phyloP scores from a whole-genome alignment of 2,113 vertebrate genomes.

The Pyrgilauda ruficollis region DNA sequence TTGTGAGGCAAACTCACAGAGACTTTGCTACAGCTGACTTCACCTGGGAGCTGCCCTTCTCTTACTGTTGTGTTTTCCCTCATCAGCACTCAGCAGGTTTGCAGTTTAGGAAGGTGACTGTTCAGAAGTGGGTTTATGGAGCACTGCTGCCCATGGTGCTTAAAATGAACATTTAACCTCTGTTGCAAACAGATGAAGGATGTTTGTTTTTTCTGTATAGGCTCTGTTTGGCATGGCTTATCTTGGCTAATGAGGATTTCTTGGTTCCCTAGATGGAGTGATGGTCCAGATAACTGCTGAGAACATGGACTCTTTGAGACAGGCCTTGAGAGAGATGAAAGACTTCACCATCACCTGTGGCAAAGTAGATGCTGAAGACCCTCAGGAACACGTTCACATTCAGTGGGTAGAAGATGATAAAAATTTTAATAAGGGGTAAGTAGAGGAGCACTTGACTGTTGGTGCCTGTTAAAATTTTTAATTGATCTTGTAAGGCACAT shows the following conservation, averaged over 20 bases:
- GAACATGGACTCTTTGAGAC: slow-evolving; percentile 92
- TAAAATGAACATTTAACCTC: neutral
- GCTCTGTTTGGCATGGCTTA: neutral
- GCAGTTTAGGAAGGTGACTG: neutral
- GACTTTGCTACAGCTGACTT: neutral
- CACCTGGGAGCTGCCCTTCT: neutral
- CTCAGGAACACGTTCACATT: slow-evolving; percentile 89
- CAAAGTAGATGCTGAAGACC: slow-evolving; percentile 90
- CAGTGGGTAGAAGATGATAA: slow-evolving; percentile 97
- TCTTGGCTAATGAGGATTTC: neutral
- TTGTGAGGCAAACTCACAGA: neutral
- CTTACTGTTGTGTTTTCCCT: neutral
- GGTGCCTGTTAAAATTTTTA: neutral
- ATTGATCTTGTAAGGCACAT: neutral
- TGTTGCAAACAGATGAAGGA: neutral
- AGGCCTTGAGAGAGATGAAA: slow-evolving; percentile 96
- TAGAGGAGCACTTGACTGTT: neutral
- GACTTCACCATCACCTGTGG: slow-evolving; percentile 94
- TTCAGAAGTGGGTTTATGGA: neutral
- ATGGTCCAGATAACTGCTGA: slow-evolving; percentile 99
- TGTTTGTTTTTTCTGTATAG: neutral
- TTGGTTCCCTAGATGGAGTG: slow-evolving; percentile 84
- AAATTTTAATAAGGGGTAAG: slow-evolving; percentile 93
- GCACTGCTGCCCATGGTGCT: neutral
- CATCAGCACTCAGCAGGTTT: neutral